Evolutionary conservation across 1,140 invertebrate genomes (phyloP), one percentile per base, ranked within the genome.

Genomic region (Bursaphelenchus mucronatus): DNA sequence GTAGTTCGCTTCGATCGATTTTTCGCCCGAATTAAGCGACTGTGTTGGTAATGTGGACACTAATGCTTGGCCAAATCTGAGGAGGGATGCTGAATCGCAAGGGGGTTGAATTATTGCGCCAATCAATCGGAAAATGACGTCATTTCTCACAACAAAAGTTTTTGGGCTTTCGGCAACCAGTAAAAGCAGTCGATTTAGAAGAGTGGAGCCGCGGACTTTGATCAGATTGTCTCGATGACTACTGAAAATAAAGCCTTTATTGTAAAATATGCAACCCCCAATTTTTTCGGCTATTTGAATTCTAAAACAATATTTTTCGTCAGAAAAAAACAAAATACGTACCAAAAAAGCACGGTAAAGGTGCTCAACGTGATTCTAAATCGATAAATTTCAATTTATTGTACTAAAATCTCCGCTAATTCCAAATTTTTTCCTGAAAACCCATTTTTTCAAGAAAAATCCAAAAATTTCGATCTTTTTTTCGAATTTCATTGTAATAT

Each of bases 211-310:
- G 59, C 90, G 85, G 87, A 96, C 89, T 64, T 94, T 87, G 82
- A 88, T 87, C 61, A 94, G 84, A 83, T 96, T 95, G 72, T 87
- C 88, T 68, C 89, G 87, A 80, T 90, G 89, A 76, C 95, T 92
- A 79, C 89, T 84, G 70, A 11, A 75, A 63, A n/a, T 50, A 21
- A 39, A 11, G 57, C 1, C 5, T 54, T 54, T 6, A 54, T 54
- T 54, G 11, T 19, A 59, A 59, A 11, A 17, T 11, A 15, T 9
- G 47, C 52, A 50, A 9, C 19, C 9, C 45, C 9, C n/a, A 30
- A 30, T 30, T 30, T 30, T 30, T 30, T 30, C 1, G n/a, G n/a
- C n/a, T n/a, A 30, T 30, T 30, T 30, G 30, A 5, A 30, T 3
- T 30, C 30, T 30, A 30, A 30, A 30, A 30, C 30, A 30, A 30